A percentile compares a stretch with the other conserved stretches of the same genome.
Evolutionary conservation across 2,797 vertebrate species (phyloP).

Genomic region (Vireo griseus): DNA sequence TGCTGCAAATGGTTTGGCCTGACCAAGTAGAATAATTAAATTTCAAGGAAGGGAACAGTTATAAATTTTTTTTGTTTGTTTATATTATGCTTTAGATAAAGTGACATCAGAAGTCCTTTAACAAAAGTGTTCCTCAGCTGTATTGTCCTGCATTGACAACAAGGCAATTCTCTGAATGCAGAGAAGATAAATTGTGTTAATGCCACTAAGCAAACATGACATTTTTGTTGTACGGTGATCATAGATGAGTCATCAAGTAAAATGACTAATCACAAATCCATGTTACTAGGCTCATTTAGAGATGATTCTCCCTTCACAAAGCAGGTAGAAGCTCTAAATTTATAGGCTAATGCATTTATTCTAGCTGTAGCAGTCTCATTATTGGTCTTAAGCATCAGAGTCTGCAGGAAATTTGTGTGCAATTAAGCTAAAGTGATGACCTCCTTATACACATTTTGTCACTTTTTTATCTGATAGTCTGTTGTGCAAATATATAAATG

Average conservation of each 20-base stretch:
- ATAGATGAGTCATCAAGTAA: conserved; percentile 76
- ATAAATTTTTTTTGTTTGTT: background rate
- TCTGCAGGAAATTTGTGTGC: conserved; percentile 72
- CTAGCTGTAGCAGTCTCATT: conserved; percentile 68
- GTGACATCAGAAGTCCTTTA: conserved; percentile 32
- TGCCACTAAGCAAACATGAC: conserved; percentile 73
- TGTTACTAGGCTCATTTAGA: conserved; percentile 76
- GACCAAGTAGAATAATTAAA: background rate
- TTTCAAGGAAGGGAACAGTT: background rate
- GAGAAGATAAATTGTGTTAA: conserved; percentile 75
- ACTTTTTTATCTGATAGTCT: conserved; percentile 69
- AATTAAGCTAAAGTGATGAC: conserved; percentile 76
- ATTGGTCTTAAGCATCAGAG: conserved; percentile 65
- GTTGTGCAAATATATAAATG: conserved; percentile 75
- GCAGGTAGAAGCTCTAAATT: conserved; percentile 70
- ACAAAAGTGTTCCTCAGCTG: conserved; percentile 19
- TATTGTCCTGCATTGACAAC: conserved; percentile 63
- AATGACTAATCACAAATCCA: conserved; percentile 80
- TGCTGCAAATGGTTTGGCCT: background rate
- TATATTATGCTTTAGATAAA: background rate
- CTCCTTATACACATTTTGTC: conserved; percentile 68
- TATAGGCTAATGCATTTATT: conserved; percentile 77
- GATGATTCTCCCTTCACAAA: conserved; percentile 69
- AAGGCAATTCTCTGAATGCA: conserved; percentile 69
- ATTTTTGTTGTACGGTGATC: conserved; percentile 74